Conservation (phyloP, 2,113 vertebrate genomes). For the Pelecanoides urinatrix region DNA sequence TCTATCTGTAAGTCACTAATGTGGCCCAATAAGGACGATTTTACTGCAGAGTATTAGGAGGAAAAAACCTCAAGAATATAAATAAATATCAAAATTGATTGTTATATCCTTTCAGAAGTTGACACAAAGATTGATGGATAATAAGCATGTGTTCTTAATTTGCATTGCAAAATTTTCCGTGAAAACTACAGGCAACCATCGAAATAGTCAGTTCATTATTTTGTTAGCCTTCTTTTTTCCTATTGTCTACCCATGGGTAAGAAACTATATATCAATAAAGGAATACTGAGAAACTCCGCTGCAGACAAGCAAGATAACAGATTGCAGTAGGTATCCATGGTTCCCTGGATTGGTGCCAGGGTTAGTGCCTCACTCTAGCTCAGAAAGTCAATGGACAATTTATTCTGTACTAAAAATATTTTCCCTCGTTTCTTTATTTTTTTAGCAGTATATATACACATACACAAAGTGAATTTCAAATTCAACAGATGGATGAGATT, state of each 20-base stretch:
- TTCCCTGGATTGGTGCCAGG: background rate
- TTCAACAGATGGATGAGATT: background rate
- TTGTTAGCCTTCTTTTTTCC: background rate
- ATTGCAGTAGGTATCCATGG: background rate
- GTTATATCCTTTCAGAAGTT: constrained; percentile 12
- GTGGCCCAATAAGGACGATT: background rate
- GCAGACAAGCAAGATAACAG: background rate
- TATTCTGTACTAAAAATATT: background rate
- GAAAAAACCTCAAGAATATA: background rate
- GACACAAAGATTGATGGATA: constrained; percentile 31
- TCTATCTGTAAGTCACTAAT: background rate
- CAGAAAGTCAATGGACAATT: background rate
- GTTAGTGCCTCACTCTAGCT: background rate
- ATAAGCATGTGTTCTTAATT: constrained; percentile 27
- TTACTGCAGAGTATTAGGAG: background rate
- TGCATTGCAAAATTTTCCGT: background rate
- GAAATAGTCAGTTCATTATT: constrained; percentile 1
- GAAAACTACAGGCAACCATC: background rate
- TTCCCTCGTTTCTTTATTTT: background rate
- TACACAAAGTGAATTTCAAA: background rate
- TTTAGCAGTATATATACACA: background rate
- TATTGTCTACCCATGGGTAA: background rate
- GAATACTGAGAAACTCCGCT: background rate
- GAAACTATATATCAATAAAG: background rate
- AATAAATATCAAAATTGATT: background rate